phyloP scores from a whole-genome alignment of 2,113 vertebrate genomes.

The Sigmodon hispidus region DNA sequence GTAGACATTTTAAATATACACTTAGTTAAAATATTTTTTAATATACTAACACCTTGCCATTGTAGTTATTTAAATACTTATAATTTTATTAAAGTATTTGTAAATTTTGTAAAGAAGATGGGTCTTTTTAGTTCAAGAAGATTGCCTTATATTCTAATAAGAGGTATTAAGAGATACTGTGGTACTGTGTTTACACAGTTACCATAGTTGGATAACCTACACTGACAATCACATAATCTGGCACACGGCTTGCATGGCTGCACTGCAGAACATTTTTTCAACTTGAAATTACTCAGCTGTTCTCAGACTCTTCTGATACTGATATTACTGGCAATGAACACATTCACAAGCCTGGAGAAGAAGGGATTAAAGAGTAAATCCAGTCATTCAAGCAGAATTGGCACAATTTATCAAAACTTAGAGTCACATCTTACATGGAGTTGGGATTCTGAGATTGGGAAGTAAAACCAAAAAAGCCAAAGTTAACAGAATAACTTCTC shows the following conservation, averaged over 20 bases:
- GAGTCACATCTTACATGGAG: slow-evolving; percentile 40
- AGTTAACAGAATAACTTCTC: neutral
- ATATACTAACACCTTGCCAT: neutral
- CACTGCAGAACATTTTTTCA: slow-evolving; percentile 14
- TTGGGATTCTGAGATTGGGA: slow-evolving; percentile 50
- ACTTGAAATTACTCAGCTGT: slow-evolving; percentile 58
- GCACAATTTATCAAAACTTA: slow-evolving; percentile 25
- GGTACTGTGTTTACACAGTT: neutral
- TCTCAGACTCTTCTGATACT: slow-evolving; percentile 56
- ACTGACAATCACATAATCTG: neutral
- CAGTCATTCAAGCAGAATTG: slow-evolving; percentile 49
- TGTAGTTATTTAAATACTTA: slow-evolving; percentile 16
- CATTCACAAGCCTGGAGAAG: slow-evolving; percentile 53
- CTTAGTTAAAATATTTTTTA: neutral
- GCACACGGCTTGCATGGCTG: slow-evolving; percentile 11
- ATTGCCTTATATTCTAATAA: neutral
- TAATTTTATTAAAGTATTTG: neutral
- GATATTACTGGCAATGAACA: slow-evolving; percentile 54
- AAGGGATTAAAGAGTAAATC: slow-evolving; percentile 62
- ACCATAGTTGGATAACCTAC: neutral
- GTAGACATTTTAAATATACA: slow-evolving; percentile 1
- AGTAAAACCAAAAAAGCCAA: slow-evolving; percentile 38
- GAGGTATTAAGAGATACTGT: neutral
- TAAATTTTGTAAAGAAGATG: neutral
- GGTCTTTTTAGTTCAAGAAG: neutral